Evolutionary conservation across 2,797 vertebrate genomes (phyloP), one percentile per base, ranked within the genome.

Genomic region (Diglossa cyanea): DNA sequence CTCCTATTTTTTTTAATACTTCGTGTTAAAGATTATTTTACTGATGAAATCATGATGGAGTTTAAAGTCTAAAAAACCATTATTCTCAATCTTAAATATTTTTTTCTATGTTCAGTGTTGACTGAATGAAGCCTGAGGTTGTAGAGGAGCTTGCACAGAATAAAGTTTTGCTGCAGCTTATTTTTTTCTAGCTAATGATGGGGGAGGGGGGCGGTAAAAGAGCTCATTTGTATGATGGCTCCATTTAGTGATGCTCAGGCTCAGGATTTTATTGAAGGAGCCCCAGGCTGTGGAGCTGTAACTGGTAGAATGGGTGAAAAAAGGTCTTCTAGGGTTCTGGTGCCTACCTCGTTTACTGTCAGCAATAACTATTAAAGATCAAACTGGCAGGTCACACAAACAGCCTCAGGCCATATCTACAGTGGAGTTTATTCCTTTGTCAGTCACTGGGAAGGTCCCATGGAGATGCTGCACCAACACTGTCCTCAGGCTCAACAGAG

Each of bases 251-350:
- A 65, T 65, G 58, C 37, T 85, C 63, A 75, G 25, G 48, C 37
- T 37, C 57, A 71, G 42, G n/a, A 31, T 94, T 80, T 91, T 93
- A 85, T 7, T 72, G 65, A 62, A 88, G 86, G 58, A 90, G 54
- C 88, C 65, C 40, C 54, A 66, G 87, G 92, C 72, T 66, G 50
- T 80, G 28, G 70, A 83, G 50, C 68, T 93, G 37, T 70, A 84
- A 50, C 47, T 90, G 78, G 85, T 94, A 93, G 89, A 88, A 82
- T 39, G 89, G 75, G 62, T 92, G 65, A 93, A 45, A 68, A 88
- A 90, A 91, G 31, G 39, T 88, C 61, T 65, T 26, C 45, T 87
- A 44, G 25, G 26, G 48, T 68, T 82, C 68, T 77, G 39, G 17
- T 82, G 71, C 37, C 77, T 71, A n/a, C 42, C 77, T 77, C 42